These are phyloP conservation scores for Sigmodon hispidus DNA, from an alignment of 2,113 vertebrate species.

Conservation along the genomic window DNA sequence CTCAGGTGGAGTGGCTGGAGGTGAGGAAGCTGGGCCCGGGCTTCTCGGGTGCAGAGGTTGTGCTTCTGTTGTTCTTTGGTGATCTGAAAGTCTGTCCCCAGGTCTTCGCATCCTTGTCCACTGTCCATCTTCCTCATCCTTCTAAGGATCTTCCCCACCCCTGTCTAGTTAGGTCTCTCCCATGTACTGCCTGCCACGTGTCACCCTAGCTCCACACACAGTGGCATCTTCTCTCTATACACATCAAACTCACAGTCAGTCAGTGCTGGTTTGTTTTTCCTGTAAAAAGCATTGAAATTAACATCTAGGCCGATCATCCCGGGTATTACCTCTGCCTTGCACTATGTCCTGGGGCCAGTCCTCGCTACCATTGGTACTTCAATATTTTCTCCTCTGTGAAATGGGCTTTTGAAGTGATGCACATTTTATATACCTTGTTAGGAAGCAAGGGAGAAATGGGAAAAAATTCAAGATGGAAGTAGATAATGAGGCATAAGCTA, in stretches of 20 bases:
- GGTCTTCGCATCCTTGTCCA: neutral
- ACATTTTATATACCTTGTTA: neutral
- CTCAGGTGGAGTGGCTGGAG: neutral
- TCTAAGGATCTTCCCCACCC: no score
- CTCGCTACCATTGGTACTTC: neutral
- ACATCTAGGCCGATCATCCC: neutral
- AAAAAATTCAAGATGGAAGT: neutral
- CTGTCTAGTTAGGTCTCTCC: neutral
- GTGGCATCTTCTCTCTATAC: neutral
- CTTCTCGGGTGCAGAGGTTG: fast-evolving
- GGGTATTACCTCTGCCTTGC: neutral
- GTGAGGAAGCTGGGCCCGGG: neutral
- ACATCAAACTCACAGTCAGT: neutral
- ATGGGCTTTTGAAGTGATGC: neutral
- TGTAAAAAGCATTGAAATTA: neutral
- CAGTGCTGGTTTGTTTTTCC: neutral
- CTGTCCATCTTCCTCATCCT: neutral
- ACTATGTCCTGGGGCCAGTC: neutral
- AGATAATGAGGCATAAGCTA: neutral
- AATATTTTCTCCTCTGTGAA: neutral
- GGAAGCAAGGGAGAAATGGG: neutral
- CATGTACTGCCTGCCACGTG: no score
- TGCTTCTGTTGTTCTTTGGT: neutral
- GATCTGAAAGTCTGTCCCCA: neutral
- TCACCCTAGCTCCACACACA: fast-evolving